Conservation (phyloP, 2,888 invertebrate genomes). For the Cosmopolites sordidus region DNA sequence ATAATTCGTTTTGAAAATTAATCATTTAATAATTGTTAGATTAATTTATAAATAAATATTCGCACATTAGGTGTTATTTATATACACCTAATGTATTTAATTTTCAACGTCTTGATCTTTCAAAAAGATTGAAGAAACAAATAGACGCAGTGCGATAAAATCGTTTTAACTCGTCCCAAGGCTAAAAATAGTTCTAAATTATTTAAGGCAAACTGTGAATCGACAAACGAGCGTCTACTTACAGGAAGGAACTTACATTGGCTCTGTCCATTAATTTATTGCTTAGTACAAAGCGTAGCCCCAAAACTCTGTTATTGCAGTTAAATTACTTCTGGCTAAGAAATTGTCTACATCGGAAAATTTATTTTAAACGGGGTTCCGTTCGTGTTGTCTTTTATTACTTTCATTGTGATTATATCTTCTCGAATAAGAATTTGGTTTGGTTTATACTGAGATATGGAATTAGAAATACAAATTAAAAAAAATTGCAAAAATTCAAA, state of each 20-base stretch:
- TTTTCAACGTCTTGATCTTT: too few species aligned
- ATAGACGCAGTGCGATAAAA: too few species aligned
- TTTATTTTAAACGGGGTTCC: conserved; percentile 17
- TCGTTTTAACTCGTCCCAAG: too few species aligned
- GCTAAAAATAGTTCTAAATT: conserved; percentile 11
- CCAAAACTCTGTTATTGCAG: conserved; percentile 23
- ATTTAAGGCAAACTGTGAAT: conserved; percentile 14
- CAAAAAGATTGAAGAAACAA: too few species aligned
- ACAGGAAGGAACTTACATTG: conserved; percentile 20
- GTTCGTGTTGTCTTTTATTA: background rate
- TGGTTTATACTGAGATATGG: too few species aligned
- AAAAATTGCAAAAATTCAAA: too few species aligned
- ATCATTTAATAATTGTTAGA: too few species aligned
- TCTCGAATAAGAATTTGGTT: background rate
- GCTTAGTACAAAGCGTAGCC: conserved; percentile 17
- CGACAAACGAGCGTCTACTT: conserved; percentile 14
- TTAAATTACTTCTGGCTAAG: conserved; percentile 24
- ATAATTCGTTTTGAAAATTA: too few species aligned
- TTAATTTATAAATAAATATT: too few species aligned
- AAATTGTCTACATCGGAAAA: conserved; percentile 22
- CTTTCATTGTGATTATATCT: background rate
- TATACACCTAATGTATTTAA: too few species aligned
- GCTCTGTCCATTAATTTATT: conserved; percentile 24
- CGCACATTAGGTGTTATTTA: too few species aligned
- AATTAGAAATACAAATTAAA: too few species aligned